A percentile compares a stretch with the other conserved stretches of the same genome.
These are phyloP conservation scores for Bambusicola thoracicus DNA, from an alignment of 2,113 vertebrate species.

Conservation along the genomic window DNA sequence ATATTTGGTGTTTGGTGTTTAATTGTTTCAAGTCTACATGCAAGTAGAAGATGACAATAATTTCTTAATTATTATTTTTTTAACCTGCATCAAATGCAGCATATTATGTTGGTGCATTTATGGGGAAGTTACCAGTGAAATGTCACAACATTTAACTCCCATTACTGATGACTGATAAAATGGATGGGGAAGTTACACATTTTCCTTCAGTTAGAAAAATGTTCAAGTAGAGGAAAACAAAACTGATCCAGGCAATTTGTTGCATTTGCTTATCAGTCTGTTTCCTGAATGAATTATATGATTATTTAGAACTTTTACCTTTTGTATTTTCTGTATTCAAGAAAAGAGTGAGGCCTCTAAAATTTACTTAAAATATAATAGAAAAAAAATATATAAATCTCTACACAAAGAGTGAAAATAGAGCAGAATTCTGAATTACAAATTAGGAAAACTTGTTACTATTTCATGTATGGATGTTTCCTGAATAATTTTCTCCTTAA, in stretches of 20 bases:
- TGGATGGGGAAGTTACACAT: slow-evolving; percentile 3
- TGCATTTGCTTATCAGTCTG: background rate
- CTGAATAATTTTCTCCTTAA: background rate
- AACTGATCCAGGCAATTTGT: background rate
- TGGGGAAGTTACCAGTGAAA: slow-evolving; percentile 50
- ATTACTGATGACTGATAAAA: background rate
- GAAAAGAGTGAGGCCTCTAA: background rate
- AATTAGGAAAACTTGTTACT: background rate
- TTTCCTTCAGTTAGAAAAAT: slow-evolving; percentile 37
- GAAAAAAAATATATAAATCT: background rate
- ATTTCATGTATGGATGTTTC: background rate
- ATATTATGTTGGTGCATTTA: background rate
- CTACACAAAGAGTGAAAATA: background rate
- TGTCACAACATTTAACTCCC: slow-evolving; percentile 38
- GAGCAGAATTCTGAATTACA: background rate
- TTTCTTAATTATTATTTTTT: background rate
- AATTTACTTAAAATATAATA: background rate
- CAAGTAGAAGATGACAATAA: background rate
- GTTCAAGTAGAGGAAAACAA: background rate
- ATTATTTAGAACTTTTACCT: background rate
- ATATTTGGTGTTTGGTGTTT: background rate
- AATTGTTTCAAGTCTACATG: background rate
- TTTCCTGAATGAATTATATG: background rate
- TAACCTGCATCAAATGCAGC: slow-evolving; percentile 24
- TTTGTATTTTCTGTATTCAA: background rate